phyloP scores from a whole-genome alignment of 2,888 invertebrate genomes.

The Sesamia inferens region DNA sequence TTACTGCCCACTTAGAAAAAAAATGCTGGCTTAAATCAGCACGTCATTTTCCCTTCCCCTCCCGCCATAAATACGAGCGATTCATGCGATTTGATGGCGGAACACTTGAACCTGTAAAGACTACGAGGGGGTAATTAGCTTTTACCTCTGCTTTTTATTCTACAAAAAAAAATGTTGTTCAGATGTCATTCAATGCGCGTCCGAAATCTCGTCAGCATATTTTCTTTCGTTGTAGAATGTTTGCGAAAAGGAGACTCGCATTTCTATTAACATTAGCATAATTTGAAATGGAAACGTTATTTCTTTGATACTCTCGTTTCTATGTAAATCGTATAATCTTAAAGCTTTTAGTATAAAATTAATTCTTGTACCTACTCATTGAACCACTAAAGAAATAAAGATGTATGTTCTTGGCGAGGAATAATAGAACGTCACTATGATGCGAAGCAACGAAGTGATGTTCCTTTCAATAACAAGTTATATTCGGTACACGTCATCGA shows the following conservation, averaged over 20 bases:
- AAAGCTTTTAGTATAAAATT: constrained; percentile 66
- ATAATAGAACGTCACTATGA: constrained; percentile 28
- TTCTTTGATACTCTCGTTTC: constrained; percentile 74
- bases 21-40: constrained; percentile 88
- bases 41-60: constrained; percentile 79
- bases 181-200: constrained; percentile 61
- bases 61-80: constrained; percentile 82
- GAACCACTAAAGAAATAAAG: constrained; percentile 35
- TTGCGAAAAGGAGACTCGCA: constrained; percentile 67
- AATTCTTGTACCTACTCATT: constrained; percentile 45
- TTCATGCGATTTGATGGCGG: constrained; percentile 83
- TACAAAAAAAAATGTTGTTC: constrained; percentile 47
- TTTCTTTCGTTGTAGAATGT: constrained; percentile 67
- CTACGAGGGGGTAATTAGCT: constrained; percentile 81
- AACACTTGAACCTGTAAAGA: constrained; percentile 77
- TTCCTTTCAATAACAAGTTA: constrained; percentile 62
- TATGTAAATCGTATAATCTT: constrained; percentile 72
- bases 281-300: constrained; percentile 73
- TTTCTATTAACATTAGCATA: constrained; percentile 74
- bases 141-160: constrained; percentile 67
- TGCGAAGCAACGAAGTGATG: constrained; percentile 44
- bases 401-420: constrained; percentile 16
- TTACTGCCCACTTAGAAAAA: constrained; percentile 89
- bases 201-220: constrained; percentile 65
- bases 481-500: constrained; percentile 68